Conservation (phyloP, 2,113 vertebrate genomes). For the Aldabrachelys gigantea region DNA sequence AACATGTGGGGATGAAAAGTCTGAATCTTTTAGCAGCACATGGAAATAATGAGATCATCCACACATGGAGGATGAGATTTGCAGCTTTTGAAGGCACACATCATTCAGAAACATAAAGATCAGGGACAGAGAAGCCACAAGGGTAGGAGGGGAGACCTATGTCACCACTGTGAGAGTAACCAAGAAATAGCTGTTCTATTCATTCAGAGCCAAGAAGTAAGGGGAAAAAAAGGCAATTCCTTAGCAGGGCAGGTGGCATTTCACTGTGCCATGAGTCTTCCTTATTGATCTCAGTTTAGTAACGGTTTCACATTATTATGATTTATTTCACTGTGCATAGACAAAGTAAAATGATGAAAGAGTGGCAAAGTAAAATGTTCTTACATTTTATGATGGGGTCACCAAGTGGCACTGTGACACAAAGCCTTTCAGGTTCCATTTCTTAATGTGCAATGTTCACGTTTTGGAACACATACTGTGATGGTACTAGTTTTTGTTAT, state of each 20-base stretch:
- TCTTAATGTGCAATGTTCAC: not conserved
- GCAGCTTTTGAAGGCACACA: not conserved
- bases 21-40: not conserved
- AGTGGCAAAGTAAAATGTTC: not conserved
- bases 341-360: not conserved
- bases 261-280: not conserved
- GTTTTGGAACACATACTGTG: not conserved
- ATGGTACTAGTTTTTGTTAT: not conserved
- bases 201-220: not conserved
- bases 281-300: not conserved
- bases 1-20: not conserved
- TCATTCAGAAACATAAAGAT: constrained; percentile 36
- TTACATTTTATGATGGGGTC: not conserved
- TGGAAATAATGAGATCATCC: constrained; percentile 51
- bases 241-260: not conserved
- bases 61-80: constrained; percentile 6
- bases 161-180: not conserved
- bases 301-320: not conserved
- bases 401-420: not conserved
- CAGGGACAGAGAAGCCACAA: not conserved
- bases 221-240: not conserved
- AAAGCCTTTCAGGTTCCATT: not conserved
- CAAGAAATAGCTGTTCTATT: not conserved
- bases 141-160: not conserved
- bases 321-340: not conserved